phyloP scores from a whole-genome alignment of 2,113 vertebrate species.

The Zosterops pallidus region DNA sequence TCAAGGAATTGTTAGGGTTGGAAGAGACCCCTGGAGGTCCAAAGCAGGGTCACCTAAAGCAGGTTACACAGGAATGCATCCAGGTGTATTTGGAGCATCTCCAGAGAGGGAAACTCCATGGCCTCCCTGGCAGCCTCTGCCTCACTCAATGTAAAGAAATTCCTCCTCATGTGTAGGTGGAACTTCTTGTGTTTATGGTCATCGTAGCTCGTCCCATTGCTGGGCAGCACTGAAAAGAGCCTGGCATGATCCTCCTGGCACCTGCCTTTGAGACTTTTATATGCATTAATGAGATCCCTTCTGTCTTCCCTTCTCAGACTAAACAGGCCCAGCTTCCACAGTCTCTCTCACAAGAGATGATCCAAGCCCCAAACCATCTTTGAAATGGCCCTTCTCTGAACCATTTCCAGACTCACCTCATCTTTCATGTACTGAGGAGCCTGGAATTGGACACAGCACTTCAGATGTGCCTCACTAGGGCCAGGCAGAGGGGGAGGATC shows the following conservation, averaged over 20 bases:
- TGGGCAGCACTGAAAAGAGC: neutral
- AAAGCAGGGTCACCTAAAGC: neutral
- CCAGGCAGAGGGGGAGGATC: neutral
- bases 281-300: neutral
- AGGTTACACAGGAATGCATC: neutral
- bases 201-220: accelerated
- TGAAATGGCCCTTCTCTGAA: neutral
- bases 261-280: neutral
- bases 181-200: neutral
- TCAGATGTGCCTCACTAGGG: neutral
- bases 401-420: neutral
- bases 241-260: neutral
- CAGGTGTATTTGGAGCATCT: neutral
- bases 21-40: neutral
- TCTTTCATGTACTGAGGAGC: neutral
- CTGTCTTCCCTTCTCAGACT: neutral
- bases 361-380: neutral
- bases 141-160: neutral
- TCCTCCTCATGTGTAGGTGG: neutral
- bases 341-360: neutral
- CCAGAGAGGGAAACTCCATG: neutral
- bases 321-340: neutral
- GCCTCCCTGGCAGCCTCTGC: neutral
- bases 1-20: neutral
- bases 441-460: neutral